Base-by-base conservation (phyloP, 2,888 invertebrate genomes). In the Amphimallon solstitiale region DNA sequence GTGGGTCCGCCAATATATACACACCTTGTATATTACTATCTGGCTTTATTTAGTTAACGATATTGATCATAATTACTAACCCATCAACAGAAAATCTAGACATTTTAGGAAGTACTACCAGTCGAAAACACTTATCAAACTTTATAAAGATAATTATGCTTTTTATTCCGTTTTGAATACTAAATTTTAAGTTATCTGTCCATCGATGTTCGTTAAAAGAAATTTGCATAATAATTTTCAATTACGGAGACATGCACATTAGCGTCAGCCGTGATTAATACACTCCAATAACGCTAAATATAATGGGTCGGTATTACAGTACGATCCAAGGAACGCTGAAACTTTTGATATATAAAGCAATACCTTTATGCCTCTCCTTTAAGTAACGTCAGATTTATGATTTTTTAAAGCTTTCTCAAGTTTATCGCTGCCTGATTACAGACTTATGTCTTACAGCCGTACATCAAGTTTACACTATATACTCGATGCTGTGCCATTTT, bases 391-490 rank as follows among this genome's bases (percentile, higher is more conserved):
- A 15, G 40, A 56, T 56, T 56, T 56, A 56, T 56, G 56, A 43
- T 40, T 40, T 21, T 40, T 56, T 56, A 56, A 56, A 40, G 14
- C 38, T 23, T 40, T 56, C 9, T n/a, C 14, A 14, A 56, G 23
- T 40, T 56, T 56, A 56, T 40, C 23, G 56, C n/a, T 29, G 21
- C 40, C 38, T 56, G 56, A 56, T 56, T 56, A 56, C 56, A 56
- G 56, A 10, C 40, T 40, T 29, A 23, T 56, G 14, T 40, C 40
- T 40, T 40, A 40, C 14, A 14, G 14, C 9, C 40, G 40, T 56
- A 56, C 17, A 56, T 56, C 56, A 40, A 56, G 14, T 56, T 56
- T 21, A 23, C 56, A 23, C 56, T 14, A 23, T 56, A 40, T 14
- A 21, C 12, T 23, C 9, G 17, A 56, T 14, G 14, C 35, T 21